Evolutionary conservation across 2,113 vertebrate species (phyloP), one percentile per base, ranked within the genome.

Genomic region (Fukomys damarensis): DNA sequence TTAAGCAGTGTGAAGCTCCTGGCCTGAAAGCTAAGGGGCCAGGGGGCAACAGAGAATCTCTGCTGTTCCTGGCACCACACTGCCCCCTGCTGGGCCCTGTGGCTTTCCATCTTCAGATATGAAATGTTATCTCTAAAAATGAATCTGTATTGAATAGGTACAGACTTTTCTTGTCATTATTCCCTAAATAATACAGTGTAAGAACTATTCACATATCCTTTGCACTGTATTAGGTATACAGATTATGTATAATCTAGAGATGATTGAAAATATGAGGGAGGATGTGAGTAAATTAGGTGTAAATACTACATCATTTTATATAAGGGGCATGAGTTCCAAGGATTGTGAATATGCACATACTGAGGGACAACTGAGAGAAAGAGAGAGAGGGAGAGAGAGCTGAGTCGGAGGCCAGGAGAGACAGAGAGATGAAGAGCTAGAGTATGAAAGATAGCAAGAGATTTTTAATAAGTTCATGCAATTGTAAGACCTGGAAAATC

Each of bases 1-100:
- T 41, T 43, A 24, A 0, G 1, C 9, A 17, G 28, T 1, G 4
- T 5, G 19, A 80, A 7, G 41, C 3, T 7, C 3, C 0, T 0
- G 12, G 35, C n/a, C 46, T 28, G 30, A 26, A 30, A 32, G 58
- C 17, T 10, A 1, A 0, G 0, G 0, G 0, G 58, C 13, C 2
- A 0, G 0, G 0, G 0, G 58, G 41, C 70, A 43, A 24, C 5
- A 6, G 46, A 9, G 46, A 49, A 0, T 26, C 41, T 11, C 4
- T 5, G 22, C 46, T 0, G 35, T 92, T 83, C 17, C 74, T 81
- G 2, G 17, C 24, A 3, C 68, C 68, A 76, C 52, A 87, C 94
- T 83, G 90, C 58, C 95, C 97, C 90, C 96, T 97, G 87, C 95
- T 93, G 97, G 96, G 13, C 56, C 0, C 1, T 0, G 38, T 54